Evolutionary conservation across 2,113 vertebrate genomes (phyloP), one percentile per base, ranked within the genome.

Genomic region (Pteruthius melanotis): DNA sequence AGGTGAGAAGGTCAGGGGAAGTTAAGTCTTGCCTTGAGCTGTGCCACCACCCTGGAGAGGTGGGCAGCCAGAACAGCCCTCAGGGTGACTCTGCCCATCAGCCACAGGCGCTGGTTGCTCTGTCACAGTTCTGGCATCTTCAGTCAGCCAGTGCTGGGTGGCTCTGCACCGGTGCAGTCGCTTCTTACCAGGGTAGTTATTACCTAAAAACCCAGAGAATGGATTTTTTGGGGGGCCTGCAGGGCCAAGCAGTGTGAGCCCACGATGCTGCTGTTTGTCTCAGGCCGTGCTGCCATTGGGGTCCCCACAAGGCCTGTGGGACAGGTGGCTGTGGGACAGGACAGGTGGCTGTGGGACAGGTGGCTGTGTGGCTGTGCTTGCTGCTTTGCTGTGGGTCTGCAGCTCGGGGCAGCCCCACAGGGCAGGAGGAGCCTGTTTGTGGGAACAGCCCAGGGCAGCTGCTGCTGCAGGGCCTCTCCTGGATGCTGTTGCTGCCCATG

Each of bases 211-310:
- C 26, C 24, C 20, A 42, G 24, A 33, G 18, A 59, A 35, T 1
- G 6, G 31, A 1, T 40, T 7, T 37, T 63, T 1, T 1, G 1
- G 20, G 6, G 17, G 24, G 22, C 37, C 68, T 80, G 40, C 28
- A 39, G 44, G 15, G 49, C 37, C 35, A 33, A 65, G 40, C 40
- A 39, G 33, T 7, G 47, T 37, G 68, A 89, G 23, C 53, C 26
- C 28, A 64, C 3, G 2, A 0, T 31, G 37, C 59, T 74, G 52
- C n/a, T 70, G 11, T 65, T 56, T 56, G 47, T 8, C 40, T 76
- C 0, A 0, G 47, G 70, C 70, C 0, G 0, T 33, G n/a, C 20
- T 90, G 79, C 76, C 0, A 0, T 6, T 2, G 2, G 61, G 39
- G 33, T 54, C 64, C 28, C 44, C 10, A 26, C 17, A 1, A 10